Base-by-base conservation (phyloP, 1,140 invertebrate genomes). In the Sipha flava region DNA sequence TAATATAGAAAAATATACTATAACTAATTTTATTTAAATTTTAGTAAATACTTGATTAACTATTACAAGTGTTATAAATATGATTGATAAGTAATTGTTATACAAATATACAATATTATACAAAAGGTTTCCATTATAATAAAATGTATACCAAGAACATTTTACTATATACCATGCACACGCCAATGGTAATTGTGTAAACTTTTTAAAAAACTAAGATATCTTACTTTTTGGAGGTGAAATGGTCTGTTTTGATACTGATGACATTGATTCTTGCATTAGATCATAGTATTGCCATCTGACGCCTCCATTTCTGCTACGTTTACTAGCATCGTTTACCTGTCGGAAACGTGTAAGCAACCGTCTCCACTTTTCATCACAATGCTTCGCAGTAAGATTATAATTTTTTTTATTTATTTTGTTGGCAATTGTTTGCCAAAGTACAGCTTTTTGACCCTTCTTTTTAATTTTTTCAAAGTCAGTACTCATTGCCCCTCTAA, bases 221-320 rank as follows among this genome's bases (percentile, higher is more conserved):
- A 26, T 26, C 26, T 59, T 59, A 59, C 26, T 59, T 59, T 59
- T 29, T 29, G 26, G 54, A 59, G 54, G 54, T 59, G 54, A 59
- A 59, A 59, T 59, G 26, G 37, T 6, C 37, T 40, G 37, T 10
- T 40, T 40, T 40, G 37, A 40, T 40, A 40, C 37, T 40, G 10
- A 10, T 40, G 37, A 40, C 37, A 40, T 6, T 40, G 37, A 6
- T 6, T 40, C 37, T 40, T n/a, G 66, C n/a, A 72, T n/a, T 43
- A 10, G 9, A 14, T 29, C 10, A n/a, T 5, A 72, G 79, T 81
- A 4, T 80, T 37, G 12, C 81, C 80, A 21, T 52, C 47, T 26
- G n/a, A 64, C 62, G 26, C 34, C 26, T 31, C 62, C 62, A 64
- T 64, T 64, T 23, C 18, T 6, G 16, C 14, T 31, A 14, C 34